Evolutionary conservation across 2,113 vertebrate species (phyloP).

Genomic region (Rhabdornis inornatus): DNA sequence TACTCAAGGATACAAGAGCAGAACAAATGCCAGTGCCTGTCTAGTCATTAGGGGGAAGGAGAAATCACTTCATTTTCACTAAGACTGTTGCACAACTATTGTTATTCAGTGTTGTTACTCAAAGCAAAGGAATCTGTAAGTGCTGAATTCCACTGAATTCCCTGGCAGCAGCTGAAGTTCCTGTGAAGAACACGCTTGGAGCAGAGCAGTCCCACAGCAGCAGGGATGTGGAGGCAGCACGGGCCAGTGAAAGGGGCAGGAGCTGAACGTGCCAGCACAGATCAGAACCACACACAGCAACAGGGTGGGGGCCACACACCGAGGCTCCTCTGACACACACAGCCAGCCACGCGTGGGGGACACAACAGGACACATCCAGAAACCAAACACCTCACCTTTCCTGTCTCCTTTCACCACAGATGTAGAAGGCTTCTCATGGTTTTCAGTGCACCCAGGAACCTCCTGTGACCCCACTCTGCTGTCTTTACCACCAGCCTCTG

Average conservation of each 20-base stretch:
- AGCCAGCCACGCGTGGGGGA: background rate
- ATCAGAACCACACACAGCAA: rapidly evolving
- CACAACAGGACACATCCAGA: background rate
- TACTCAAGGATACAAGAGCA: background rate
- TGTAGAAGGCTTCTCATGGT: slow-evolving; percentile 72
- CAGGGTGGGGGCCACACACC: rapidly evolving
- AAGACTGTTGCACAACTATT: background rate
- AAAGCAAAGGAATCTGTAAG: slow-evolving; percentile 6
- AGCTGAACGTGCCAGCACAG: background rate
- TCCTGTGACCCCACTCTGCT: background rate
- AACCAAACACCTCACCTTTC: slow-evolving; percentile 77
- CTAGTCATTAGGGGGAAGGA: background rate
- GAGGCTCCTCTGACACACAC: rapidly evolving
- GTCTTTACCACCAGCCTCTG: background rate
- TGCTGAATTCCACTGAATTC: background rate
- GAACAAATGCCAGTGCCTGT: background rate
- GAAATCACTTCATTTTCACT: background rate
- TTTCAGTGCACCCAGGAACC: background rate
- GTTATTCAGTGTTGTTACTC: slow-evolving; percentile 11
- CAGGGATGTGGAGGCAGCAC: rapidly evolving
- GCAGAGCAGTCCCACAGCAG: background rate
- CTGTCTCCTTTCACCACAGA: slow-evolving; percentile 68
- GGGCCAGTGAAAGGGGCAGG: background rate
- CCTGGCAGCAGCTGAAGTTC: background rate
- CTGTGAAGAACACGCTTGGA: background rate